Percentiles rank a stretch among this genome's conserved stretches.
Conservation (phyloP, 2,113 vertebrate species). For the Dendrocopos noguchii region DNA sequence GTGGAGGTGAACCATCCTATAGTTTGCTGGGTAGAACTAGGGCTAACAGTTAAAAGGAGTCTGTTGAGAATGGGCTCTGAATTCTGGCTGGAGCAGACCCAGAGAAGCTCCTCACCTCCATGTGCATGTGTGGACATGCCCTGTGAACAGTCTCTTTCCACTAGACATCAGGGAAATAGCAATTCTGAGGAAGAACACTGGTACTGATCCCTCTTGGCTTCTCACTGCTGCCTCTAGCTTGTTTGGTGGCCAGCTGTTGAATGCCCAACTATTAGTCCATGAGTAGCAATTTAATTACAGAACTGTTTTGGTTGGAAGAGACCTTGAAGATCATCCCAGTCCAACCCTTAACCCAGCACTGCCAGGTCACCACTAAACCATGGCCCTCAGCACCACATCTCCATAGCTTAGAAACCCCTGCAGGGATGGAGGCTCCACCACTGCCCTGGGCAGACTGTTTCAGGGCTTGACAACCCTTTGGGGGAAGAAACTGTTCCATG, state of each 20-base stretch:
- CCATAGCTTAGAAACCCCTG: too few species aligned
- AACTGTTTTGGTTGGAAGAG: too few species aligned
- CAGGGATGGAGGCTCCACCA: too few species aligned
- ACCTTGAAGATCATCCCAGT: too few species aligned
- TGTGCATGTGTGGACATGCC: fast-evolving
- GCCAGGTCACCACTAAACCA: too few species aligned
- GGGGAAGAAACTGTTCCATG: too few species aligned
- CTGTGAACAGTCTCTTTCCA: neutral
- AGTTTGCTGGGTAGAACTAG: neutral
- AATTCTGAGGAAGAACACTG: neutral
- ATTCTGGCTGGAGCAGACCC: neutral
- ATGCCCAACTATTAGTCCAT: neutral
- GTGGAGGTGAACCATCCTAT: neutral
- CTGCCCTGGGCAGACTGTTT: too few species aligned
- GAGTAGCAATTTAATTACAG: neutral
- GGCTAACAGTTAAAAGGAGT: neutral
- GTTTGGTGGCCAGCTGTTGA: neutral
- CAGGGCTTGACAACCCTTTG: too few species aligned
- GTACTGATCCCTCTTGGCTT: neutral
- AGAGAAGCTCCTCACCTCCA: neutral
- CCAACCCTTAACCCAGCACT: too few species aligned
- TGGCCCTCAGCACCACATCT: too few species aligned
- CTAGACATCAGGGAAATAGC: neutral
- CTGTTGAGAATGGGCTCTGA: neutral
- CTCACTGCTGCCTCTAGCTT: neutral